Conservation (phyloP, 2,113 vertebrate genomes). For the Chamaetylas fuelleborni region DNA sequence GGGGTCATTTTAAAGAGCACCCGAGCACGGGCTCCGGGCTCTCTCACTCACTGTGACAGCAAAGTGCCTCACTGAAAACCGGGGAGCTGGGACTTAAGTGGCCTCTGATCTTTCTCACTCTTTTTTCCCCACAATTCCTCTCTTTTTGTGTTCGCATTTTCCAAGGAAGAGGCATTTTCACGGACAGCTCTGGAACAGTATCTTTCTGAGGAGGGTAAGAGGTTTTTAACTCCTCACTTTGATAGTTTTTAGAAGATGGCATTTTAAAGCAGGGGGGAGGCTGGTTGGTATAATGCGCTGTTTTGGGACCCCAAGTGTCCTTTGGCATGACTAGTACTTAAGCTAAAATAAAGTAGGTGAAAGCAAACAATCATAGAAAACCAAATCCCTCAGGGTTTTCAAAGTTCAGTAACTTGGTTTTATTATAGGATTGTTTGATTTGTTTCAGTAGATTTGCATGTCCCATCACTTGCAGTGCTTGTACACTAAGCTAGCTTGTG, state of each 20-base stretch:
- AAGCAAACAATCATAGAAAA: not conserved
- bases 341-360: not conserved
- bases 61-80: conserved; percentile 58
- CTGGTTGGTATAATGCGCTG: not conserved
- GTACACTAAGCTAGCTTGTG: not conserved
- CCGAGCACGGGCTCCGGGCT: conserved; percentile 36
- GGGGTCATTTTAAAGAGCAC: conserved; percentile 60
- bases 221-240: conserved; percentile 20
- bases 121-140: not conserved
- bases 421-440: not conserved
- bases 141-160: not conserved
- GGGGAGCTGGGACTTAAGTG: conserved; percentile 46
- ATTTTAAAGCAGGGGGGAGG: not conserved
- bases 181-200: conserved; percentile 20
- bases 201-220: conserved; percentile 74
- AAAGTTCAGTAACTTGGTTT: not conserved
- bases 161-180: conserved; percentile 51
- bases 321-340: not conserved
- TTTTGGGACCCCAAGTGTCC: not conserved
- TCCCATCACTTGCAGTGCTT: not conserved
- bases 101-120: conserved; percentile 40
- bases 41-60: conserved; percentile 36
- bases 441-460: not conserved
- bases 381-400: not conserved
- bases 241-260: not conserved